Base-by-base conservation (phyloP, 2,113 vertebrate genomes). In the Oryzias celebensis region DNA sequence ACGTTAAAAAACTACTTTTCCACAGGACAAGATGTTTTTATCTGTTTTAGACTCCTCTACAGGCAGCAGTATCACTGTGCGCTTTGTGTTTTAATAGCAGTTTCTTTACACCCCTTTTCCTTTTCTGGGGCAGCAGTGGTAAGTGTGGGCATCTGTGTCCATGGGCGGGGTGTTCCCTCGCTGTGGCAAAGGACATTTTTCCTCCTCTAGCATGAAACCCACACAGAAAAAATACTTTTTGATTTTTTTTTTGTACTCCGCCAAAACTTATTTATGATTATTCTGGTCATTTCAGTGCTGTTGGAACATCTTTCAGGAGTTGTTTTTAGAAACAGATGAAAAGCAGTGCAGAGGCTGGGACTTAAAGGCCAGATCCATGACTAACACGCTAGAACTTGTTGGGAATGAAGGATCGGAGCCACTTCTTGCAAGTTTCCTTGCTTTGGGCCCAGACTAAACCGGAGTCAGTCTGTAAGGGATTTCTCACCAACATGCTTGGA, bases 71-170 rank as follows among this genome's bases (percentile, higher is more conserved):
- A 23, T 82, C 75, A 81, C 67, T 73, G 3, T 12, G 31, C 45
- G 73, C 63, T 79, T 82, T 88, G 80, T 83, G 72, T 64, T 18
- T 20, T 69, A 79, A 77, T 5, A 54, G 16, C 52, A 13, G 18
- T 46, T 62, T 52, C 55, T 53, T 77, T 84, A 88, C 56, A 52
- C 52, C 43, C 72, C 63, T 82, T 58, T 64, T 72, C 68, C 68
- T 69, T 80, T 82, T 71, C 20, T 22, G 58, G 64, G 59, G 65
- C 67, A 72, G 81, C 5, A 10, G 80, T 58, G 71, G 80, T 69
- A 62, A 77, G 44, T 85, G 87, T 79, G 81, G 78, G 81, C 68
- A 70, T 65, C 70, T 58, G 71, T 65, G 77, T 53, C 68, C 26
- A 42, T 71, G 83, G 86, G 83, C 14, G 83, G 78, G 78, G 84